phyloP scores from a whole-genome alignment of 2,888 invertebrate species.

The Morinoia aosen region DNA sequence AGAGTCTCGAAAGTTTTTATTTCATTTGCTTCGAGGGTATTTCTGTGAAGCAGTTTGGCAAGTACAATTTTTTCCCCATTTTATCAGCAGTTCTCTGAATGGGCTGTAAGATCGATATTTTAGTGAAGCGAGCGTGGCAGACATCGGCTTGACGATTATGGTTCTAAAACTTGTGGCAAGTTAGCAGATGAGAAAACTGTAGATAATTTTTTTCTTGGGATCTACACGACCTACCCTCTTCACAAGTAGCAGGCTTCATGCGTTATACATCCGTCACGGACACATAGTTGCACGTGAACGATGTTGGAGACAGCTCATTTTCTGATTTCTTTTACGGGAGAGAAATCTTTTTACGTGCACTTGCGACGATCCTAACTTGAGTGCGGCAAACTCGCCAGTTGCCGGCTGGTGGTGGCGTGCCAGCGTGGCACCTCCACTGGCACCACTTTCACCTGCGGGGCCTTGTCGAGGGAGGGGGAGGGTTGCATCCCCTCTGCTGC shows the following conservation, averaged over 20 bases:
- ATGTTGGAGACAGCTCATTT: not conserved
- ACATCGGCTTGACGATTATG: not conserved
- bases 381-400: not conserved
- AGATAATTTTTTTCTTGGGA: not conserved
- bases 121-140: not conserved
- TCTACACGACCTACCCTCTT: too few species aligned
- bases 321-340: not conserved
- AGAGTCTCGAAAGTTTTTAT: not conserved
- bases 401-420: not conserved
- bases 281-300: not conserved
- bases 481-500: not conserved
- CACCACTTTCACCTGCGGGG: not conserved
- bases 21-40: not conserved
- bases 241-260: too few species aligned
- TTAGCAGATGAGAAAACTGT: not conserved
- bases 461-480: not conserved
- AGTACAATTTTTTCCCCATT: not conserved
- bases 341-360: not conserved
- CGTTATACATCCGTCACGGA: too few species aligned
- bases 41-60: not conserved
- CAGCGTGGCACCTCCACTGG: conserved; percentile 4
- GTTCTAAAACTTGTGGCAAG: not conserved
- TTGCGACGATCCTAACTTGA: not conserved
- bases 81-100: not conserved
- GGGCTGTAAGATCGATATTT: not conserved